phyloP scores from a whole-genome alignment of 2,797 vertebrate genomes.

The Ctenosaura bakeri region DNA sequence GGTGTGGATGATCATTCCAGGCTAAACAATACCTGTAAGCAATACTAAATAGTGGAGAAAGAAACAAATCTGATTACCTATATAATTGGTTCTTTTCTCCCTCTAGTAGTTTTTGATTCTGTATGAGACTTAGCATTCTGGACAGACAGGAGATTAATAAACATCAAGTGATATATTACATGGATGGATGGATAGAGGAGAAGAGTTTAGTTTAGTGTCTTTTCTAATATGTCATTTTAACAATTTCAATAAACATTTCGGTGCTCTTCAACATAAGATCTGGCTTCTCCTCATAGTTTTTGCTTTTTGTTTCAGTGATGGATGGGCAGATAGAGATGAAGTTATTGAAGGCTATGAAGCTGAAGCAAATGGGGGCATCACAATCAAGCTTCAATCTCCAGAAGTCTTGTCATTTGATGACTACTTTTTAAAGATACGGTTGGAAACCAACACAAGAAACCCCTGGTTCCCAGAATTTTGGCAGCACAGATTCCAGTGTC shows the following conservation, averaged over 20 bases:
- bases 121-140: not conserved
- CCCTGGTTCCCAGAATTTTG: constrained; percentile 99
- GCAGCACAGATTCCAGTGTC: constrained; percentile 98
- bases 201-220: not conserved
- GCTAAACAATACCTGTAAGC: constrained; percentile 11
- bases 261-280: constrained; percentile 31
- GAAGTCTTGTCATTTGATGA: constrained; percentile 94
- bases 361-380: constrained; percentile 97
- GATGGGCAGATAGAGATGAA: constrained; percentile 98
- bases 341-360: constrained; percentile 97
- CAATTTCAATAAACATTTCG: not conserved
- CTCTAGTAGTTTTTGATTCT: not conserved
- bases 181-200: not conserved
- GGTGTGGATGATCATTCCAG: not conserved
- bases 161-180: not conserved
- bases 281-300: constrained; percentile 30
- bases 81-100: not conserved
- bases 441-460: constrained; percentile 94
- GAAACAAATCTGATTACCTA: constrained; percentile 31
- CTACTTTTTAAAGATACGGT: constrained; percentile 93
- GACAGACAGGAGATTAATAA: not conserved
- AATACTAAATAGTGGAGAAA: constrained; percentile 18
- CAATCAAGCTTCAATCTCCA: constrained; percentile 96
- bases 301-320: constrained; percentile 86
- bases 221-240: not conserved